Conservation (phyloP, 1,140 invertebrate genomes). For the Diachasma alloeum region DNA sequence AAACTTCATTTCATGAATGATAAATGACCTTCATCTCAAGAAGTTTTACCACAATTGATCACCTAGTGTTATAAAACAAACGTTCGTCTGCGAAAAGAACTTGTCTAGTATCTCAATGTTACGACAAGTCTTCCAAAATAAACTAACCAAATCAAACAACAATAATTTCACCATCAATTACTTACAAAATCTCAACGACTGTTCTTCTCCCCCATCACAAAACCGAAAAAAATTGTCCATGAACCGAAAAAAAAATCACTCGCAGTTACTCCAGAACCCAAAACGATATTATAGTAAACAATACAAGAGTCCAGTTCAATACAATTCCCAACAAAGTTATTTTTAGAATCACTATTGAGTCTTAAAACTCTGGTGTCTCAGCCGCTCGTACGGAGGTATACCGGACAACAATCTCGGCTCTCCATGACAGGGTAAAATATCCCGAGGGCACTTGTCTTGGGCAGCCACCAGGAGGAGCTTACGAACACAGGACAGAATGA, state of each 20-base stretch:
- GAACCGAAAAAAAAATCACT: not conserved
- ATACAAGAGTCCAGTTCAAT: not conserved
- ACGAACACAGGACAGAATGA: constrained; percentile 37
- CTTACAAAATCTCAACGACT: not conserved
- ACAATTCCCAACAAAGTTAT: not conserved
- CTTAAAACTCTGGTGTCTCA: constrained; percentile 3
- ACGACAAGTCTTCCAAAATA: not conserved
- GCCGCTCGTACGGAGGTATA: constrained; percentile 37
- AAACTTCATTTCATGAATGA: too few species aligned
- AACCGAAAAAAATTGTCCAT: not conserved
- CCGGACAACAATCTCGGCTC: constrained; percentile 60
- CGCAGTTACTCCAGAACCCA: not conserved
- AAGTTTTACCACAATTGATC: too few species aligned
- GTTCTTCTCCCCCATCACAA: too few species aligned
- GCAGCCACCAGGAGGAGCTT: constrained; percentile 50
- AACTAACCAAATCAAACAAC: not conserved
- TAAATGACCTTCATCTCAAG: too few species aligned
- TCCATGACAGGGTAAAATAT: constrained; percentile 58
- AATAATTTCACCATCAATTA: not conserved
- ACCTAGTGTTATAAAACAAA: too few species aligned
- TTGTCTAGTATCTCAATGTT: too few species aligned
- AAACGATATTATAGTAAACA: too few species aligned
- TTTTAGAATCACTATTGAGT: not conserved
- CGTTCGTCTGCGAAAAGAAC: too few species aligned
- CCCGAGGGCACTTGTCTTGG: constrained; percentile 63